These are phyloP conservation scores for Oncorhynchus nerka DNA, from an alignment of 2,113 vertebrate genomes.

Conservation along the genomic window DNA sequence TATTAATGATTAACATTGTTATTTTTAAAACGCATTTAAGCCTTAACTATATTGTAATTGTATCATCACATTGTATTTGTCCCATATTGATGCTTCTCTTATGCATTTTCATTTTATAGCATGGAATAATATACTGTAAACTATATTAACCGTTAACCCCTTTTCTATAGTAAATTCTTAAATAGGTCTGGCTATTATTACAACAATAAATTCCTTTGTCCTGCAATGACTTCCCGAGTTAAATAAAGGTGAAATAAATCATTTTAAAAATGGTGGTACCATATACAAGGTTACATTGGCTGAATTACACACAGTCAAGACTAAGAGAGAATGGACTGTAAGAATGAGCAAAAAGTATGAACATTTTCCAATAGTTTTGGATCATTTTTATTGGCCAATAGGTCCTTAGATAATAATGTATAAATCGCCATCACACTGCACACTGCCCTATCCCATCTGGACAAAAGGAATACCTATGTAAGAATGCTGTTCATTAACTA, in stretches of 20 bases:
- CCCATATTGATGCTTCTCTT: slow-evolving; percentile 76
- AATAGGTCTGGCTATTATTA: slow-evolving; percentile 75
- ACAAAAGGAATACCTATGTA: no score
- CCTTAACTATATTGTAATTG: slow-evolving; percentile 84
- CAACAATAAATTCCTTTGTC: slow-evolving; percentile 9
- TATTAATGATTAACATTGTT: slow-evolving; percentile 51
- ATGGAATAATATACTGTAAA: slow-evolving; percentile 84
- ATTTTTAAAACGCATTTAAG: slow-evolving; percentile 86
- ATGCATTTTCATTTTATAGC: slow-evolving; percentile 77
- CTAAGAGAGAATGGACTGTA: slow-evolving; percentile 35
- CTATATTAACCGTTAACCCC: slow-evolving; percentile 78
- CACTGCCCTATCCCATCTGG: no score
- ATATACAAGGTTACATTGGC: slow-evolving; percentile 11
- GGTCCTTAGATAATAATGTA: no score
- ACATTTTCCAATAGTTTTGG: slow-evolving; percentile 9
- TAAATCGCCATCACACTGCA: no score
- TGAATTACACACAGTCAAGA: slow-evolving; percentile 40
- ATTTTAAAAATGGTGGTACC: slow-evolving; percentile 48
- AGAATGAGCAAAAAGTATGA: slow-evolving; percentile 28
- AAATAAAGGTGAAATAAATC: no score
- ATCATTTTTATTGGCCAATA: neutral
- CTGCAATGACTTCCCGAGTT: slow-evolving; percentile 18
- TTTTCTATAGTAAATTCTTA: slow-evolving; percentile 79
- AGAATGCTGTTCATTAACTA: no score
- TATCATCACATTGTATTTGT: slow-evolving; percentile 63